Evolutionary conservation across 2,888 invertebrate genomes (phyloP).

Genomic region (Smittia aterrima): DNA sequence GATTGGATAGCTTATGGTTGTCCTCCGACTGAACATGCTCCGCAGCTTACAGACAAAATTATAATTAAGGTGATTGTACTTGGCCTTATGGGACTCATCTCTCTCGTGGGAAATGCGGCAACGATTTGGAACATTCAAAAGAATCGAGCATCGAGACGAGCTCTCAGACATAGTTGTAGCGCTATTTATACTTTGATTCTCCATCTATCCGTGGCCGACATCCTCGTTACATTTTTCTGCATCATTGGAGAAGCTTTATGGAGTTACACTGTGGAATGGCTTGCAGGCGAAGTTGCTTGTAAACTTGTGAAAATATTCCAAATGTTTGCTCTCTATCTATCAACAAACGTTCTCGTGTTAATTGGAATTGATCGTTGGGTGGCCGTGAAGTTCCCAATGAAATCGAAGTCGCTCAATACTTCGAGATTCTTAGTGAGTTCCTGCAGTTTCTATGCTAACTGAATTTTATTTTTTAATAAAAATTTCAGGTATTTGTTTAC

Average conservation of each 20-base stretch:
- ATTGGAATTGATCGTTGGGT: conserved; percentile 81
- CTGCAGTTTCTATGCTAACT: background rate
- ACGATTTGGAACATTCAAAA: conserved; percentile 74
- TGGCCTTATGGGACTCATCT: conserved; percentile 67
- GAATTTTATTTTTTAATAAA: background rate
- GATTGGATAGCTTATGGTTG: conserved; percentile 4
- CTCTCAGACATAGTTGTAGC: conserved; percentile 62
- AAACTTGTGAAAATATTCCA: conserved; percentile 78
- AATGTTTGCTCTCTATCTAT: conserved; percentile 78
- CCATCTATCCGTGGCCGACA: conserved; percentile 78
- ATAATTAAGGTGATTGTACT: conserved; percentile 67
- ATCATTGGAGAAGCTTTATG: conserved; percentile 78
- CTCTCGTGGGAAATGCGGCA: conserved; percentile 70
- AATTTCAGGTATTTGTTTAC: conserved; percentile 62
- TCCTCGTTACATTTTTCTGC: conserved; percentile 77
- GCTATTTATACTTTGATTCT: conserved; percentile 75
- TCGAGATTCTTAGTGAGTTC: conserved; percentile 32
- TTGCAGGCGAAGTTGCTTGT: conserved; percentile 72
- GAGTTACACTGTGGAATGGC: conserved; percentile 78
- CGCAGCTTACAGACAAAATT: conserved; percentile 62
- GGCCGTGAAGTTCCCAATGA: conserved; percentile 78
- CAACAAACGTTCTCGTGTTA: conserved; percentile 77
- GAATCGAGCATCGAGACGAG: conserved; percentile 60
- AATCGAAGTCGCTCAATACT: conserved; percentile 51
- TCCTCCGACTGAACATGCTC: conserved; percentile 62